Evolutionary conservation across 2,113 vertebrate species (phyloP).

Genomic region (Lophotis ruficrista): DNA sequence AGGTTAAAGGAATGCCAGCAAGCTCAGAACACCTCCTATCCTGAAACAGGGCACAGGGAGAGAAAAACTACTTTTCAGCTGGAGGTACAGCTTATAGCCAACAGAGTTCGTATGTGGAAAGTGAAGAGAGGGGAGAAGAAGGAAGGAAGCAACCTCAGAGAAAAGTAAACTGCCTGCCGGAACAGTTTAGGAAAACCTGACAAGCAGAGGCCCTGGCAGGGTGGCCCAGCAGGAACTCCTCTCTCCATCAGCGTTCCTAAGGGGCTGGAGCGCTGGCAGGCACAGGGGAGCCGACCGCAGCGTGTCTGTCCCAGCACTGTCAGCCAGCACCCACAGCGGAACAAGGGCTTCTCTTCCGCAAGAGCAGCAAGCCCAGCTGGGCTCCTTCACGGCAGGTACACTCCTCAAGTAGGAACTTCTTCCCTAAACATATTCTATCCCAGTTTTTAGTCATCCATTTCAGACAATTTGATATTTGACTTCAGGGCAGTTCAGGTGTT

Average conservation of each 20-base stretch:
- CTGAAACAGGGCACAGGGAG: neutral
- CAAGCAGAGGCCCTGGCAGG: neutral
- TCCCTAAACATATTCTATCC: neutral
- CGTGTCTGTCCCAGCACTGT: accelerated
- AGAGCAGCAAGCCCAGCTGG: neutral
- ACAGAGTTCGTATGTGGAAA: neutral
- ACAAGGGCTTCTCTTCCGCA: neutral
- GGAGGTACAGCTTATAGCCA: neutral
- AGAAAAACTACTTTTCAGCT: neutral
- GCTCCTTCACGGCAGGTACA: neutral
- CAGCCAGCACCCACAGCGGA: neutral
- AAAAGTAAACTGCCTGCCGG: neutral
- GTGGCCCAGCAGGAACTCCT: neutral
- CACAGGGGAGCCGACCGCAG: accelerated
- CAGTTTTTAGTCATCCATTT: neutral
- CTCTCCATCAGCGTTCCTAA: neutral
- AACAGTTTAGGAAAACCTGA: neutral
- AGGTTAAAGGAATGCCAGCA: neutral
- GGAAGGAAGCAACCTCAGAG: neutral
- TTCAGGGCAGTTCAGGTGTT: neutral
- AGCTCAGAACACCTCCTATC: neutral
- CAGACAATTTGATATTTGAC: neutral
- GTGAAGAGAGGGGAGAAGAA: neutral
- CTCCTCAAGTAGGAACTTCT: neutral
- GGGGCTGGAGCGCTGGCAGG: neutral